Evolutionary conservation across 2,888 invertebrate species (phyloP).

Genomic region (Himalopsyche kuldschensis): DNA sequence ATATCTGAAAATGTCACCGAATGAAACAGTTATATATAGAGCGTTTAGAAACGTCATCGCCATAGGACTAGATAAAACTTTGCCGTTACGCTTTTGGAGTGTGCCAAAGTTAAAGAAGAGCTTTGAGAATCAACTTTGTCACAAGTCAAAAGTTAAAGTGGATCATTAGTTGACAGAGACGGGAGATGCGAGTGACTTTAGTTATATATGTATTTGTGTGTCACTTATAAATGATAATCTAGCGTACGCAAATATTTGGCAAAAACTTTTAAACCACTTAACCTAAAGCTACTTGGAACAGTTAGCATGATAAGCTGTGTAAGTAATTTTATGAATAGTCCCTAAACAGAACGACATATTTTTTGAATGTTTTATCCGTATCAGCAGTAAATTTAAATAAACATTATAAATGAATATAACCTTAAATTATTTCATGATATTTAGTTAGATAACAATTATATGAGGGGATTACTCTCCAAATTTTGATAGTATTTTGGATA

Average conservation of each 20-base stretch:
- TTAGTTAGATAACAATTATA: too few species aligned
- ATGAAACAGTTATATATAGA: neutral
- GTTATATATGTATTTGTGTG: neutral
- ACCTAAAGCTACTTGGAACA: neutral
- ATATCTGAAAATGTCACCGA: neutral
- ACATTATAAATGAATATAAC: too few species aligned
- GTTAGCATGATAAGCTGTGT: neutral
- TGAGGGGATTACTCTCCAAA: too few species aligned
- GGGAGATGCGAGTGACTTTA: neutral
- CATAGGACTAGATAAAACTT: conserved; percentile 12
- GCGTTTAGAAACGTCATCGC: conserved; percentile 23
- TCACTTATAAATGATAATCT: neutral
- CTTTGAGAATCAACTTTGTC: conserved; percentile 29
- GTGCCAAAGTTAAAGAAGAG: conserved; percentile 19
- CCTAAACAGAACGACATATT: neutral
- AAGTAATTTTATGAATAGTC: neutral
- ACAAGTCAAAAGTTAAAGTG: conserved; percentile 31
- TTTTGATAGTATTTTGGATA: too few species aligned
- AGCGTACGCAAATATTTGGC: neutral
- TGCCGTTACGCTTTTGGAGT: neutral
- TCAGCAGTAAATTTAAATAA: too few species aligned
- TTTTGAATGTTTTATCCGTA: neutral
- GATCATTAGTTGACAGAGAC: conserved; percentile 33
- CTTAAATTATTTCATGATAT: too few species aligned
- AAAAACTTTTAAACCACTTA: neutral